Conservation (phyloP, 2,113 vertebrate genomes). For the Brienomyrus longianalis region DNA sequence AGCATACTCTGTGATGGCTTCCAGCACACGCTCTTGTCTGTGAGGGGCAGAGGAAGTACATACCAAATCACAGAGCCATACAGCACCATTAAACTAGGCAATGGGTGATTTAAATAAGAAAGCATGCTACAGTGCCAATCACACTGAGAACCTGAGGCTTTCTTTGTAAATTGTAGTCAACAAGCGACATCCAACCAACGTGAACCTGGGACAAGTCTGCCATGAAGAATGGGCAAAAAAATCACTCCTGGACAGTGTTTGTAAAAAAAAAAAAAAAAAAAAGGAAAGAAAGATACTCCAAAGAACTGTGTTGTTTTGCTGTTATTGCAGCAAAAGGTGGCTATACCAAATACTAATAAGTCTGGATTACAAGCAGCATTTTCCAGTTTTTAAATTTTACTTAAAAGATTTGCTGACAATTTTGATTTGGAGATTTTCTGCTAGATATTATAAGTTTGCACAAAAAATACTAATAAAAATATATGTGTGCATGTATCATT, state of each 20-base stretch:
- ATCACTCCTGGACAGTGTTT: background rate
- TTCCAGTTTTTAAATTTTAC: background rate
- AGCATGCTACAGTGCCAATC: background rate
- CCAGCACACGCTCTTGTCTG: slow-evolving; percentile 77
- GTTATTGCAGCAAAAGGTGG: background rate
- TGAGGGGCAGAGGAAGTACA: background rate
- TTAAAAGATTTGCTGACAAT: background rate
- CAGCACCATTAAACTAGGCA: background rate
- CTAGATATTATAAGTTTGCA: background rate
- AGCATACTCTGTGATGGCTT: slow-evolving; percentile 75
- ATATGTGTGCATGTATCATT: background rate
- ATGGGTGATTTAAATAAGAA: background rate
- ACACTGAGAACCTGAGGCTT: background rate
- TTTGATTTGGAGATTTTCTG: background rate
- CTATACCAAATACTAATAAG: background rate
- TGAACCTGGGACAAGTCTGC: background rate
- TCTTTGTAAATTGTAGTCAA: background rate
- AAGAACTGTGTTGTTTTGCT: background rate
- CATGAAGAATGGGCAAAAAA: background rate
- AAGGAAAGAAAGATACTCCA: background rate
- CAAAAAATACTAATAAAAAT: background rate
- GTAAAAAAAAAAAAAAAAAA: background rate
- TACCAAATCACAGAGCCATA: background rate
- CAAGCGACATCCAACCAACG: background rate
- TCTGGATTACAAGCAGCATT: background rate